These are phyloP conservation scores for Sebastes reedi DNA, from an alignment of 2,797 vertebrate species.

Conservation along the genomic window DNA sequence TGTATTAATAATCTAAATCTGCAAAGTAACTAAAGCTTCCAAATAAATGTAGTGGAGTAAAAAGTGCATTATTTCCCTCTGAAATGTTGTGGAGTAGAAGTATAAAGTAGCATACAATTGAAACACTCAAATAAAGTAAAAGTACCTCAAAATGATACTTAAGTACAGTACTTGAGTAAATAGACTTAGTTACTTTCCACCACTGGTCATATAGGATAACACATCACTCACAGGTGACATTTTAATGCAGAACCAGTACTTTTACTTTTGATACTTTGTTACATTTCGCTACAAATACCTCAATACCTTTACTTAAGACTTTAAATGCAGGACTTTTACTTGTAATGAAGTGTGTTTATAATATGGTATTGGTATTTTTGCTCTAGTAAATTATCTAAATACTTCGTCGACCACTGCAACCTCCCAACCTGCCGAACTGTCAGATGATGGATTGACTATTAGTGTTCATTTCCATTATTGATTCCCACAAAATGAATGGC, in stretches of 20 bases:
- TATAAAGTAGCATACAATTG: background rate
- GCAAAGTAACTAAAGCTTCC: too few relatives aligned
- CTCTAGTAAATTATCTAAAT: background rate
- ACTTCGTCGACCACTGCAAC: background rate
- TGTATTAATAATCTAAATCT: too few relatives aligned
- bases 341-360: background rate
- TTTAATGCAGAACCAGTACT: rapidly evolving
- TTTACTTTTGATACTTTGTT: too few relatives aligned
- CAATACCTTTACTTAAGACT: too few relatives aligned
- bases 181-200: too few relatives aligned
- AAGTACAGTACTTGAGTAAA: background rate
- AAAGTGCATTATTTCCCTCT: background rate
- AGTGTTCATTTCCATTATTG: background rate
- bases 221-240: too few relatives aligned
- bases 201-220: too few relatives aligned
- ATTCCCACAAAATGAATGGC: constrained; percentile 2
- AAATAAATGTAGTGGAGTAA: background rate
- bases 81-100: background rate
- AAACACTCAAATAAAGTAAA: background rate
- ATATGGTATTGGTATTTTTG: background rate
- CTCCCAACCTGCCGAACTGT: background rate
- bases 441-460: background rate
- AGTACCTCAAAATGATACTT: background rate
- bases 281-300: background rate
- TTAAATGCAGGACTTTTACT: background rate